Evolutionary conservation across 2,888 invertebrate genomes (phyloP), one percentile per base, ranked within the genome.

Genomic region (Dynastes maya): DNA sequence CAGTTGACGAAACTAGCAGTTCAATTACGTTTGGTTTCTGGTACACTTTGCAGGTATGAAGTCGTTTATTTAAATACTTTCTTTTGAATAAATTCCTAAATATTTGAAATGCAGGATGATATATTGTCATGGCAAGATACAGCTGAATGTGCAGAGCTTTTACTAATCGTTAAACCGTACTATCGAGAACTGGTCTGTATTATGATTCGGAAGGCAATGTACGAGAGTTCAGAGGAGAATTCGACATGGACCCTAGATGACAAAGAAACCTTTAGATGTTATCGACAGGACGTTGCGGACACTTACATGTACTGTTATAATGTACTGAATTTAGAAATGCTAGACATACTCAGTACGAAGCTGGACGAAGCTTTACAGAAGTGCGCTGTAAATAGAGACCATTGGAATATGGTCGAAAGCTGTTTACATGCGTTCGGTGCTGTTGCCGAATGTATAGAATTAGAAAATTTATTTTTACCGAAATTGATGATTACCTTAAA

Each of bases 1-100:
- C 97, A 0, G 91, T 95, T 2, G 96, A 98, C 85, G 98, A 98
- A 89, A 94, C 93, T 0, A 93, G 95, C 80, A 97, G 97, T 86
- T 95, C 94, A 79, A 91, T 97, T 81, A 93, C 96, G 0, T 94
- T 97, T 89, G 95, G 95, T 2, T 96, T 97, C 88, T 98, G 98
- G 98, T 98, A 96, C 87, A 93, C 95, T 77, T 89, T 98, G 75
- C 97, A 98, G 91, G 96, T 95, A 85, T 88, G 86, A 45, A 58
- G 5, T 8, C 22, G 9, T 22, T 16, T 8, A 4, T 16, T 58
- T 80, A 79, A 86, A 1, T 29, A 45, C 11, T 45, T 45, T 45
- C 9, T 45, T 8, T 45, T 45, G 11, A 45, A 8, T 45, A 8
- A 45, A 1, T 45, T 45, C 1, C 1, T 45, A 37, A 55, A 22